Evolutionary conservation across 2,888 invertebrate genomes (phyloP).

Genomic region (Cerastoderma edule): DNA sequence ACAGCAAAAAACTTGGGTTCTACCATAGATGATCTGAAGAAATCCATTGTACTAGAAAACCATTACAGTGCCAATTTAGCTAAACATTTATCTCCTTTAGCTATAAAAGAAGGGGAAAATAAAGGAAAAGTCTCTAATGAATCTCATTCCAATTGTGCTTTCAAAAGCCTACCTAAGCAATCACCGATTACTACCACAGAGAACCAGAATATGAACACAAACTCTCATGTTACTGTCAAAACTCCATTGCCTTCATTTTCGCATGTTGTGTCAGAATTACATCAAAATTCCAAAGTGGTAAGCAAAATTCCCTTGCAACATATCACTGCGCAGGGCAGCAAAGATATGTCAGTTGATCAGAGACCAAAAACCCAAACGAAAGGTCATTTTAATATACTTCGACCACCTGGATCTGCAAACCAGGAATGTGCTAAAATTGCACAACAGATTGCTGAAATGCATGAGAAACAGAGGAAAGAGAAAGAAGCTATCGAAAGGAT

Average conservation of each 20-base stretch:
- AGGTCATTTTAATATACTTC: conserved; percentile 22
- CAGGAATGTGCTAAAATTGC: conserved; percentile 62
- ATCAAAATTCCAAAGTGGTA: not conserved
- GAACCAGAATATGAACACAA: no score
- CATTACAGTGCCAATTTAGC: conserved; percentile 44
- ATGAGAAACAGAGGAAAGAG: conserved; percentile 47
- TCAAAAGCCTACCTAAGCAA: no score
- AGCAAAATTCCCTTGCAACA: not conserved
- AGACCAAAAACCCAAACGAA: not conserved
- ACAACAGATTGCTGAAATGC: conserved; percentile 60
- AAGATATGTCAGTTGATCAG: not conserved
- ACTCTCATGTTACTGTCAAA: no score
- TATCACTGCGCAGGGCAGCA: not conserved
- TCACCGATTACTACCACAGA: no score
- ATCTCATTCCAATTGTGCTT: no score
- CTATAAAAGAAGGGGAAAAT: not conserved
- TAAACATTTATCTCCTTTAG: conserved; percentile 37
- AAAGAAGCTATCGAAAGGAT: conserved; percentile 37
- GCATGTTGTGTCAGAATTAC: no score
- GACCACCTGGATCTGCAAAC: conserved; percentile 48
- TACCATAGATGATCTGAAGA: conserved; percentile 56
- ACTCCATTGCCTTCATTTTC: no score
- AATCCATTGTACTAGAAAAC: conserved; percentile 52
- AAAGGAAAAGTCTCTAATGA: no score
- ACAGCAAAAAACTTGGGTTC: conserved; percentile 51